Evolutionary conservation across 2,797 vertebrate species (phyloP).

Genomic region (Hylomyscus alleni): DNA sequence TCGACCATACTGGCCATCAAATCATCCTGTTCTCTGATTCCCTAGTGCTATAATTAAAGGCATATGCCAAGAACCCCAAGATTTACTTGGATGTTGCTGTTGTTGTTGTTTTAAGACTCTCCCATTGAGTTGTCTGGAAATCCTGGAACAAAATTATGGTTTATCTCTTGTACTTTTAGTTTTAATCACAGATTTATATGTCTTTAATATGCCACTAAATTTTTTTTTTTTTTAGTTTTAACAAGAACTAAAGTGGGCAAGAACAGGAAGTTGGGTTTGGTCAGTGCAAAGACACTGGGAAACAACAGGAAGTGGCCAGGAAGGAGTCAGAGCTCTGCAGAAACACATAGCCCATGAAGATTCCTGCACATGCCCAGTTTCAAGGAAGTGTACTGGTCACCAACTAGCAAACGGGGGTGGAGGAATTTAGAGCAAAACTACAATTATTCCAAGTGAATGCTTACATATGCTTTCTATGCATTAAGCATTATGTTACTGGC

Average conservation of each 20-base stretch:
- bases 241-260: too few species aligned
- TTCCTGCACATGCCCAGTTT: neutral
- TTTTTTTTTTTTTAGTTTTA: conserved; percentile 41
- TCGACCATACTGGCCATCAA: neutral
- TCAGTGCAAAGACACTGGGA: neutral
- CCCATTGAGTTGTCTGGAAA: neutral
- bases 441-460: neutral
- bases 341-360: neutral
- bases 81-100: neutral
- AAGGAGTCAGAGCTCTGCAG: neutral
- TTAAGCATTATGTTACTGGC: neutral
- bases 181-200: conserved; percentile 1
- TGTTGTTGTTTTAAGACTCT: neutral
- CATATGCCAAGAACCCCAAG: neutral
- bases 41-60: neutral
- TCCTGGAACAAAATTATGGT: neutral
- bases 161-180: conserved; percentile 20
- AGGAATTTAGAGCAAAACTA: neutral
- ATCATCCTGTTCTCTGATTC: neutral
- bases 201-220: neutral
- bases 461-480: neutral
- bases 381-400: neutral
- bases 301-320: neutral
- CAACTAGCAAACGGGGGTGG: neutral
- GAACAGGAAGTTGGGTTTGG: neutral